Percentiles rank a stretch among this genome's conserved stretches.
phyloP scores from a whole-genome alignment of 2,113 vertebrate genomes.

The Platycercus adscitus region DNA sequence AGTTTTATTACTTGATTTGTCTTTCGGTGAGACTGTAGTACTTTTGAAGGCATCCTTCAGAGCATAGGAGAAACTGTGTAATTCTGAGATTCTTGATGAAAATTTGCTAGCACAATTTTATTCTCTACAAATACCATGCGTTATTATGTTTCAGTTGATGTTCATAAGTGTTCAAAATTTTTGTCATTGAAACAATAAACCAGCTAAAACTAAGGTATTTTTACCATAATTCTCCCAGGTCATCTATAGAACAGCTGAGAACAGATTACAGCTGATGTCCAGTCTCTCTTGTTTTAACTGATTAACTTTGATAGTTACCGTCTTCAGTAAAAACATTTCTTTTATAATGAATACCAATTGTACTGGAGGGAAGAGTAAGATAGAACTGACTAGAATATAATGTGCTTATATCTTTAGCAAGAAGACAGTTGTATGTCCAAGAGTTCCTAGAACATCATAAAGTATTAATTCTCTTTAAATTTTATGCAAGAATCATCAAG shows the following conservation, averaged over 20 bases:
- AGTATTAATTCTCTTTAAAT: neutral
- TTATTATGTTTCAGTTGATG: neutral
- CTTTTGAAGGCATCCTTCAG: neutral
- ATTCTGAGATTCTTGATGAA: slow-evolving; percentile 4
- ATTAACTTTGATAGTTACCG: neutral
- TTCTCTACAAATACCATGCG: neutral
- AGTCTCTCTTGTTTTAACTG: neutral
- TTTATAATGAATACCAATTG: neutral
- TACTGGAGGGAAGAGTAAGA: neutral
- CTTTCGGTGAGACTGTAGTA: slow-evolving; percentile 9
- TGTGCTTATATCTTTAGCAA: neutral
- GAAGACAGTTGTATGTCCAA: neutral
- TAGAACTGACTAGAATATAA: neutral
- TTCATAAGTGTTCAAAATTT: neutral
- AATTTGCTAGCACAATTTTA: neutral
- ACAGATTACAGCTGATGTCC: neutral
- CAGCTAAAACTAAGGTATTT: neutral
- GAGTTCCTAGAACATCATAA: neutral
- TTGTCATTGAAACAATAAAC: neutral
- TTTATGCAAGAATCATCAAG: neutral
- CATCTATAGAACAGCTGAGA: neutral
- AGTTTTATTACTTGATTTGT: neutral
- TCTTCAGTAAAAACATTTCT: neutral
- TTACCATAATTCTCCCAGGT: neutral
- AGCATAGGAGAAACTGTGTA: neutral